Conservation (phyloP, 2,888 invertebrate species). For the Drosophila pegasa region DNA sequence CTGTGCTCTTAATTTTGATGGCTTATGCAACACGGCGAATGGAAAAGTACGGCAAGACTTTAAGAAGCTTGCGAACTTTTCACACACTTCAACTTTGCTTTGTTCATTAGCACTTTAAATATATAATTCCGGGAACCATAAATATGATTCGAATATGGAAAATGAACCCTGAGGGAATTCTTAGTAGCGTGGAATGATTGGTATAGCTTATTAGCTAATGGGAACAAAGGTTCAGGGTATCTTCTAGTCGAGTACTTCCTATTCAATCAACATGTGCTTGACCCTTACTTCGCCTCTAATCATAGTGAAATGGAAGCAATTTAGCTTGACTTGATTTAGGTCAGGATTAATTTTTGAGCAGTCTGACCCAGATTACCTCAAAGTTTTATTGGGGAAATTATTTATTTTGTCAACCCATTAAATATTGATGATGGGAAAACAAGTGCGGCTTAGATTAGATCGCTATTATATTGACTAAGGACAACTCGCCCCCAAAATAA, state of each 20-base stretch:
- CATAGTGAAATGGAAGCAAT: background rate
- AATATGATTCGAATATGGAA: background rate
- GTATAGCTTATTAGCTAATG: background rate
- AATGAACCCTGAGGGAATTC: background rate
- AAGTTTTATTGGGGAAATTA: background rate
- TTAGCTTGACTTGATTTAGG: conserved; percentile 1
- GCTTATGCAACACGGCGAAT: conserved; percentile 13
- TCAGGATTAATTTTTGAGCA: conserved; percentile 5
- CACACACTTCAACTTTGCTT: background rate
- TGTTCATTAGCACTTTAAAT: background rate
- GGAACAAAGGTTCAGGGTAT: no score
- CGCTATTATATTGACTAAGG: background rate
- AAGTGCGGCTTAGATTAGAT: background rate
- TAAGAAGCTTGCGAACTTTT: conserved; percentile 1
- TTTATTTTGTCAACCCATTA: conserved; percentile 1
- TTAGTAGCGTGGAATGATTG: background rate
- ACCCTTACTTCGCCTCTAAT: background rate
- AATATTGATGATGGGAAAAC: conserved; percentile 9
- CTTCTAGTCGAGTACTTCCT: background rate
- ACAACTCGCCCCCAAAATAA: background rate
- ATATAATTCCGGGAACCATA: background rate
- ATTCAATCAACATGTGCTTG: background rate
- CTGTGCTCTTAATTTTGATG: conserved; percentile 1
- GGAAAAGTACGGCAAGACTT: background rate
- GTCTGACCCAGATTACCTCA: background rate